Evolutionary conservation across 2,888 invertebrate genomes (phyloP), one percentile per base, ranked within the genome.

Genomic region (Drosophila suboccidentalis): DNA sequence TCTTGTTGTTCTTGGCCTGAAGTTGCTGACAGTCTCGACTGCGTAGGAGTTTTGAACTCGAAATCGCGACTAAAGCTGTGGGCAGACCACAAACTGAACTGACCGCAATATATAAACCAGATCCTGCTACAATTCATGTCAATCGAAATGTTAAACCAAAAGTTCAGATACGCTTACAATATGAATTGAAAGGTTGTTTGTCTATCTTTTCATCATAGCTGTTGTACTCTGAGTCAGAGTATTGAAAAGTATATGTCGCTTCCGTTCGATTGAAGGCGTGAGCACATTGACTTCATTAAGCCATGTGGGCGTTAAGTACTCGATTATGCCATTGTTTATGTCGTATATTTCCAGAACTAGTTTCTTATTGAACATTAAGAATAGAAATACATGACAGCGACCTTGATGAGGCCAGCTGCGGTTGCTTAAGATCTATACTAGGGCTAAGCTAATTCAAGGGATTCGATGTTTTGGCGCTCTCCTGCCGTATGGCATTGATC

Each of bases 401-500:
- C 59, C 59, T 62, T 68, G 53, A 13, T 6, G 19, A 38, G 39
- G 51, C 59, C 38, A 66, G 55, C 62, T 69, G 64, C 49, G n/a
- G 13, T 41, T 59, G 43, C 47, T 57, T 61, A 55, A 29, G 26
- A 8, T 32, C 11, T 60, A 38, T 3, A 50, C 32, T 62, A 60
- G 17, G 19, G 22, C 53, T 66, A 66, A 41, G 34, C 61, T 87
- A 93, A 78, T 92, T 90, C 38, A 93, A 69, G 43, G 94, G 93
- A 54, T 95, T 93, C 91, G 95, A 96, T 71, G 96, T 95, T 93
- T 97, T 96, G 2, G 96, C 96, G 70, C 97, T 96, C 93, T 98
- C 98, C 92, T 97, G 97, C 60, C 97, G 95, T 83, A 98, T 97
- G 43, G 96, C 96, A 90, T 96, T 96, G 81, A 98, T 97, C 54